Evolutionary conservation across 2,113 vertebrate species (phyloP), one percentile per base, ranked within the genome.

Genomic region (Labeo rohita): DNA sequence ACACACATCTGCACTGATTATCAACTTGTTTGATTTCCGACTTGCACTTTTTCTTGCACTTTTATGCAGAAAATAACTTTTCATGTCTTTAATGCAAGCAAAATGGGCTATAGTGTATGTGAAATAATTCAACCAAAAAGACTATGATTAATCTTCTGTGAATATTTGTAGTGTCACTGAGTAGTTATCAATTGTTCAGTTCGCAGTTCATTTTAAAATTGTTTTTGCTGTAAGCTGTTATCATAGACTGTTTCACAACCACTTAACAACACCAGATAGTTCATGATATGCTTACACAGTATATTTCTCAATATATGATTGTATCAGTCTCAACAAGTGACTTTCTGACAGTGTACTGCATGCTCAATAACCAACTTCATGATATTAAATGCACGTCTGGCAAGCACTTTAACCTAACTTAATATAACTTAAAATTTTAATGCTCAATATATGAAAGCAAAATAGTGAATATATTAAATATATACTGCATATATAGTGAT

Each of bases 221-320:
- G 36, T 45, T 54, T 18, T 56, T 18, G 15, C 18, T 56, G 16
- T 8, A 0, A 18, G 2, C 6, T 2, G 54, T 56, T 56, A 56
- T 56, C 39, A 39, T 39, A 39, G 39, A 5, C 13, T 15, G 66
- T 70, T 70, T 39, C 66, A 70, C 36, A 70, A 70, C 16, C 15
- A 2, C 34, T 39, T 39, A 13, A 10, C 15, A 39, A 70, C 10
- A 21, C 8, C 68, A 73, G 70, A 73, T n/a, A 4, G 6, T 47
- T 11, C 4, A 4, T 73, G 43, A 12, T 23, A 21, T 47, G 21
- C 39, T 45, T 21, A 21, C 28, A 28, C 28, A 28, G 28, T 13
- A 70, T 18, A 73, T 73, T 73, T 47, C 70, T 73, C 70, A 73
- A 73, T 47, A 45, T 21, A 73, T 47, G 39, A 73, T 47, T n/a